These are phyloP conservation scores for Hedya salicella DNA, from an alignment of 2,888 invertebrate species.

Conservation along the genomic window DNA sequence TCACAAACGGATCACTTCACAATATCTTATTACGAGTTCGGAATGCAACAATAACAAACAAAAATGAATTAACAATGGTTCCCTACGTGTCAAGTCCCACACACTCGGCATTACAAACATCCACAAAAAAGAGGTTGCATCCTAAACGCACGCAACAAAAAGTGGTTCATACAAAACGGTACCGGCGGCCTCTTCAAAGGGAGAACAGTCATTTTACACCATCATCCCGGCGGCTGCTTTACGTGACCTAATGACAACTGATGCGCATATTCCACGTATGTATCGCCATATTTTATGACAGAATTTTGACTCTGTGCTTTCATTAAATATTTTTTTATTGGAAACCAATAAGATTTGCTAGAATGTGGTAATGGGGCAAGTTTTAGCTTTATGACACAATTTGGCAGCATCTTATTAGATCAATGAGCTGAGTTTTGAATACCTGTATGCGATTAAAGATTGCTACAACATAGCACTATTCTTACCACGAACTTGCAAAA, in stretches of 20 bases:
- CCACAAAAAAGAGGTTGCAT: constrained; percentile 79
- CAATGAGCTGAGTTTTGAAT: too few relatives aligned
- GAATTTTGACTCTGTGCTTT: constrained; percentile 8
- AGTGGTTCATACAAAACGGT: constrained; percentile 76
- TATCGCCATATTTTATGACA: constrained; percentile 5
- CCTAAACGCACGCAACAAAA: constrained; percentile 80
- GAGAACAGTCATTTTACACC: constrained; percentile 80
- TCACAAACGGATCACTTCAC: constrained; percentile 55
- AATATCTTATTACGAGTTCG: constrained; percentile 55
- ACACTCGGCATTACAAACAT: constrained; percentile 83
- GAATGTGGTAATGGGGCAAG: background rate
- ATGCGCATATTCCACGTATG: constrained; percentile 42
- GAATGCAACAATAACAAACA: constrained; percentile 77
- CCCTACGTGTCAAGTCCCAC: constrained; percentile 84
- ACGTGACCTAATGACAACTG: constrained; percentile 78
- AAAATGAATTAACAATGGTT: constrained; percentile 78
- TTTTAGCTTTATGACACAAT: background rate
- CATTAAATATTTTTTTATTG: constrained; percentile 2
- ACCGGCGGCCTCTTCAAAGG: constrained; percentile 76
- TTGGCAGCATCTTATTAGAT: background rate
- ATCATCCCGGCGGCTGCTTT: constrained; percentile 66
- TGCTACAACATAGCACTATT: too few relatives aligned
- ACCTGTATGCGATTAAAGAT: too few relatives aligned
- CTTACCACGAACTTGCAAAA: too few relatives aligned
- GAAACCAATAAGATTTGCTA: background rate